Evolutionary conservation across 64 coral and sea anemone species (phyloP).

Genomic region (Stichodactyla helianthus): DNA sequence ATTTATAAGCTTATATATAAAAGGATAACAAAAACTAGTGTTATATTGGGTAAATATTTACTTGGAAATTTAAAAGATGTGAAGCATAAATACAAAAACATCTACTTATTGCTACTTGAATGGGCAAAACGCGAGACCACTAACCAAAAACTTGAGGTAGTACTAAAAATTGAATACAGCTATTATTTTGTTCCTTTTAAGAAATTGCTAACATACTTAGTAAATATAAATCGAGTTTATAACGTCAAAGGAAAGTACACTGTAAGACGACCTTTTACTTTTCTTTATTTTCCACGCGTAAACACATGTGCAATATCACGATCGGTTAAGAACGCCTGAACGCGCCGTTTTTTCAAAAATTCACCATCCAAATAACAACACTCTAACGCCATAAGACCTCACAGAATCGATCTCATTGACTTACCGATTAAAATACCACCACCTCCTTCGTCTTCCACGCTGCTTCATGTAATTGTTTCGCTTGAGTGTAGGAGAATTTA

Average conservation of each 20-base stretch:
- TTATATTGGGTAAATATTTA: background rate
- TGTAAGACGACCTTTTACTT: background rate
- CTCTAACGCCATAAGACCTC: background rate
- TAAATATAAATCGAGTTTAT: background rate
- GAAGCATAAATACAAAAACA: background rate
- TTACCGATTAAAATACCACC: constrained; percentile 40
- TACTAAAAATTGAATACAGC: background rate
- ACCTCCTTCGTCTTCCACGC: background rate
- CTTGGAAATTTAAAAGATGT: background rate
- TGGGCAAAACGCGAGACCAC: background rate
- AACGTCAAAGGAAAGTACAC: background rate
- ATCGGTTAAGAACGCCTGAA: background rate
- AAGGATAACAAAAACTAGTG: background rate
- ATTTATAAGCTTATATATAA: background rate
- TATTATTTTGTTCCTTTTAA: background rate
- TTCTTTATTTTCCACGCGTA: background rate
- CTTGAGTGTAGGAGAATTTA: constrained; percentile 1
- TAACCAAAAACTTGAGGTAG: background rate
- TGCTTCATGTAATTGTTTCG: constrained; percentile 12
- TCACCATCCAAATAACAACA: background rate
- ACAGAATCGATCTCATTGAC: background rate
- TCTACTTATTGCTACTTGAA: background rate
- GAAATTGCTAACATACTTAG: background rate
- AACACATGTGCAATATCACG: background rate
- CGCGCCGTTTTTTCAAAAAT: constrained; percentile 2